Percentiles rank a stretch among this genome's conserved stretches.
Evolutionary conservation across 2,797 vertebrate species (phyloP).

Genomic region (Ficedula albicollis): DNA sequence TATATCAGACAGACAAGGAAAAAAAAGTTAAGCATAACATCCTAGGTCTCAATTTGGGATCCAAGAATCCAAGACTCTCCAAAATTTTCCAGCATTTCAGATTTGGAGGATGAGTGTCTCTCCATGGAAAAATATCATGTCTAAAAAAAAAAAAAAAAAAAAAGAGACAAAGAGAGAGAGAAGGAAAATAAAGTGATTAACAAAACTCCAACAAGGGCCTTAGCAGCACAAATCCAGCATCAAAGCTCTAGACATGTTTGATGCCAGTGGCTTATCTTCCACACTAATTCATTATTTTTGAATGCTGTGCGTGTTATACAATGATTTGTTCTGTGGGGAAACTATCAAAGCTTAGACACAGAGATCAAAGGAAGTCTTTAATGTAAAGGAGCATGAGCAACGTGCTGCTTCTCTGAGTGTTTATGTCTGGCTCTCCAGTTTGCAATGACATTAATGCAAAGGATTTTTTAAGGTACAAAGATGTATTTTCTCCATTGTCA

Average conservation of each 20-base stretch:
- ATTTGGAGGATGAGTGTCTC: not conserved
- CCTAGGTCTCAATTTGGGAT: not conserved
- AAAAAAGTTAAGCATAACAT: not conserved
- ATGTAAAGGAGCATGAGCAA: not conserved
- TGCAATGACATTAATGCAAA: not conserved
- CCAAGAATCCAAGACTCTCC: not conserved
- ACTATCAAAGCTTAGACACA: constrained; percentile 11
- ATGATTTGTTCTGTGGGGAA: constrained; percentile 16
- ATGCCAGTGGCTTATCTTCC: constrained; percentile 47
- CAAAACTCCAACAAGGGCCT: not conserved
- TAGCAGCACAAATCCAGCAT: constrained; percentile 39
- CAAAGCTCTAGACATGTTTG: constrained; percentile 40
- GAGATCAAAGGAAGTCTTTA: constrained; percentile 41
- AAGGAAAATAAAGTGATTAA: not conserved
- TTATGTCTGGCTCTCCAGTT: not conserved
- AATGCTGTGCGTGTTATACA: constrained; percentile 4
- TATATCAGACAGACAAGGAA: not conserved
- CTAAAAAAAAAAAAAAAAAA: not conserved
- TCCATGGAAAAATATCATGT: not conserved
- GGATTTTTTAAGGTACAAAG: not conserved
- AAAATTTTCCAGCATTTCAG: not conserved
- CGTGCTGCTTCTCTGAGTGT: not conserved
- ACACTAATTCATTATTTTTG: constrained; percentile 55
- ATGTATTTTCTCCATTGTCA: not conserved
- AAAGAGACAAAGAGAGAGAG: no score